Base-by-base conservation (phyloP, 1,140 invertebrate species). In the Sinella curviseta region DNA sequence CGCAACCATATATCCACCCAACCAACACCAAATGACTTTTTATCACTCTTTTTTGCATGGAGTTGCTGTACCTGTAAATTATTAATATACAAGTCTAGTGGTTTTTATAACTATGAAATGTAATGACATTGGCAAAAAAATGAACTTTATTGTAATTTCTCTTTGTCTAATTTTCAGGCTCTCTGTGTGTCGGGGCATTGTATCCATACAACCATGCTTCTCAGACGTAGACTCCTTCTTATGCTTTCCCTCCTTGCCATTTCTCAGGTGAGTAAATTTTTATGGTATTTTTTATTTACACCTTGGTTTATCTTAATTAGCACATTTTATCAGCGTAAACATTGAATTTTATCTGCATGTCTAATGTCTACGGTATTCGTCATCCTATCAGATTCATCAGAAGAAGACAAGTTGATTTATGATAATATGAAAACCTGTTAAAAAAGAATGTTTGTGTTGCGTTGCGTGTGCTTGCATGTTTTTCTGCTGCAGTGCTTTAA, bases 261-360 rank as follows among this genome's bases (percentile, higher is more conserved):
- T 70, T 70, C 31, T 4, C 65, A 70, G 65, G 65, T 70, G 30
- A 70, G 65, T 1, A 70, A 65, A 65, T 12, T n/a, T 14, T 65
- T n/a, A n/a, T n/a, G n/a, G n/a, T n/a, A n/a, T n/a, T n/a, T n/a
- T n/a, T n/a, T n/a, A n/a, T n/a, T n/a, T n/a, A 26, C 57, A 26
- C 39, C 24, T 16, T 60, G 57, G 4, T 60, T 8, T 60, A 60
- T 26, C 24, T 12, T 60, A 60, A 60, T 60, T 60, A 60, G 24
- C 57, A 60, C 14, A 60, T 4, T 60, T 48, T 48, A 48, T 48
- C 39, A 48, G n/a, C 17, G 39, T 48, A 48, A 4, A 8, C 39
- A 48, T 48, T 17, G 17, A 60, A 60, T 26, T 48, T 12, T 48
- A 48, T 48, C 39, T 48, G 39, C 39, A 48, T 48, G 20, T 12